Evolutionary conservation across 2,797 vertebrate genomes (phyloP).

Genomic region (Enteromius treurensis): DNA sequence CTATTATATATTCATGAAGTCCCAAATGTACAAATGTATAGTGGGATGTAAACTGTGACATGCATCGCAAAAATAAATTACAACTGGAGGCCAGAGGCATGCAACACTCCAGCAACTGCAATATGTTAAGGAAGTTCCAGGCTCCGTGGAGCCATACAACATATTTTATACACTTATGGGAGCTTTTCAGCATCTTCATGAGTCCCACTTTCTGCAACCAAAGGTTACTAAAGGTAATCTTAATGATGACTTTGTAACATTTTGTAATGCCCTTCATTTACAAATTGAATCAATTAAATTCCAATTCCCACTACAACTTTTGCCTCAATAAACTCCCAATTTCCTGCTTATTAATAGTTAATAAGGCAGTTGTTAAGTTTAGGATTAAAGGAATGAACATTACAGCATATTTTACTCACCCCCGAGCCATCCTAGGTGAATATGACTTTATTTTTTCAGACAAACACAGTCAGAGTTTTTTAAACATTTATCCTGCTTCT

Average conservation of each 20-base stretch:
- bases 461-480: no score
- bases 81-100: conserved; percentile 42
- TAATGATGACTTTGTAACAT: neutral
- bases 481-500: no score
- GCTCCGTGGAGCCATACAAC: conserved; percentile 3
- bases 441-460: no score
- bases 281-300: neutral
- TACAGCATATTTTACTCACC: no score
- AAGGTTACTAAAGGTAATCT: neutral
- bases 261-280: neutral
- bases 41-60: conserved; percentile 50
- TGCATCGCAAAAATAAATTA: conserved; percentile 56
- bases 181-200: conserved; percentile 31
- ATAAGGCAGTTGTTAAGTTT: neutral
- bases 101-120: conserved; percentile 32
- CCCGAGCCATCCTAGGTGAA: no score
- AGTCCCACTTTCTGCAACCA: neutral
- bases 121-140: conserved; percentile 47
- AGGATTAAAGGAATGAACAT: no score
- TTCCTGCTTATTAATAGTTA: neutral
- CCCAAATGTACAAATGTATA: conserved; percentile 58
- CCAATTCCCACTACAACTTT: neutral
- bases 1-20: conserved; percentile 52
- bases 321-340: neutral
- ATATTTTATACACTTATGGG: conserved; percentile 42